Evolutionary conservation across 2,113 vertebrate species (phyloP), one percentile per base, ranked within the genome.

Genomic region (Redunca redunca): DNA sequence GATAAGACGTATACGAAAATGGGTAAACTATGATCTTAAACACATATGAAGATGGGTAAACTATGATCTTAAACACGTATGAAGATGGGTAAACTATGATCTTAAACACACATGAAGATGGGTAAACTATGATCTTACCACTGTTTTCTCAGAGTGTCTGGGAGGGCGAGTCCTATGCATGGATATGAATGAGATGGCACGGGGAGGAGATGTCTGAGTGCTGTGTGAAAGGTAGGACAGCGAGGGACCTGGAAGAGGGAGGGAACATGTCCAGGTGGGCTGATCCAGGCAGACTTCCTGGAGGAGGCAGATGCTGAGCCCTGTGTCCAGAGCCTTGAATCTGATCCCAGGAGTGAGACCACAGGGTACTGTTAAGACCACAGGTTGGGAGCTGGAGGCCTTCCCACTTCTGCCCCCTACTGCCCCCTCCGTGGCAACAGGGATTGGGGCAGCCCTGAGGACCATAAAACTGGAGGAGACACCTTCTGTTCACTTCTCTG

Each of bases 381-480:
- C 14, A 67, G 57, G 25, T 26, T 11, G 58, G 17, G 23, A 25
- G 6, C n/a, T 40, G 3, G 23, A 77, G 58, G 80, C 46, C 80
- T 26, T 10, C 25, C 60, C 52, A 3, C 60, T 21, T 2, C 19
- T 25, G 1, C 48, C 43, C 57, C 7, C 48, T 12, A 4, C 15
- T 4, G 11, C 25, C 33, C 43, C 0, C 2, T 48, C 55, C 0
- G 26, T 57, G 40, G 40, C 55, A 1, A 0, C 3, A 10, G 67
- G 87, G 40, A 4, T 21, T 28, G 10, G 19, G 13, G 5, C 67
- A 57, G 48, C 92, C 58, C 50, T 1, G 5, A 28, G 23, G 52
- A 57, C 23, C 28, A 17, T 2, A 28, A 50, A 36, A 9, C 17
- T 30, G 1, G 43, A 80, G 40, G 26, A 30, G n/a, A n/a, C 1